Conservation (phyloP, 1,140 invertebrate genomes). For the Hormaphis cornu region DNA sequence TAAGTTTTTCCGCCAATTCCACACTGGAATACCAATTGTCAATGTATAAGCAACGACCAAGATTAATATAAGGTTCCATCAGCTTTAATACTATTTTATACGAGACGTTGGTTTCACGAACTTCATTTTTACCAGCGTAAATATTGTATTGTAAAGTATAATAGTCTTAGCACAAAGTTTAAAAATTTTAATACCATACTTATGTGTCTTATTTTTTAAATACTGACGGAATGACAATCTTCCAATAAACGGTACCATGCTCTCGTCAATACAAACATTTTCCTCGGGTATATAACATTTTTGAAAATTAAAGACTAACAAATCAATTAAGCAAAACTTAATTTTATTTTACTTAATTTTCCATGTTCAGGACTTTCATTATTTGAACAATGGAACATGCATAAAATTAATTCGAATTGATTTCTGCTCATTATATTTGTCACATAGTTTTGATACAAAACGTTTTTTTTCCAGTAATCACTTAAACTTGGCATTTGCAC, state of each 20-base stretch:
- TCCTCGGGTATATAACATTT: constrained; percentile 36
- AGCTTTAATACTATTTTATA: neutral
- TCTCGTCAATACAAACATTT: constrained; percentile 40
- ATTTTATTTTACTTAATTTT: constrained; percentile 36
- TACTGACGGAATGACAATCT: constrained; percentile 39
- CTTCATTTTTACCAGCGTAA: constrained; percentile 39
- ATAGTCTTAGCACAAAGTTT: constrained; percentile 39
- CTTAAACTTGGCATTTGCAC: neutral
- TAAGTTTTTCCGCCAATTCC: constrained; percentile 32
- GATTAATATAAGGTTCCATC: neutral
- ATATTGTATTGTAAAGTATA: constrained; percentile 40
- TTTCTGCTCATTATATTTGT: constrained; percentile 32
- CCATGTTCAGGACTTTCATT: constrained; percentile 34
- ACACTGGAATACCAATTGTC: constrained; percentile 7
- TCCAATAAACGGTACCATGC: constrained; percentile 40
- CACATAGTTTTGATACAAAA: neutral
- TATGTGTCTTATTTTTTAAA: constrained; percentile 39
- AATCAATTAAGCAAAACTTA: constrained; percentile 34
- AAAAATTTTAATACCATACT: constrained; percentile 41
- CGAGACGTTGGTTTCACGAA: neutral
- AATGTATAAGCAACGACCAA: neutral
- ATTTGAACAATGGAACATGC: constrained; percentile 36
- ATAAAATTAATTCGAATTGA: constrained; percentile 36
- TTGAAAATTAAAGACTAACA: constrained; percentile 35
- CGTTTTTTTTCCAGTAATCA: constrained; percentile 23